Base-by-base conservation (phyloP, 2,113 vertebrate species). In the Ictalurus furcatus region DNA sequence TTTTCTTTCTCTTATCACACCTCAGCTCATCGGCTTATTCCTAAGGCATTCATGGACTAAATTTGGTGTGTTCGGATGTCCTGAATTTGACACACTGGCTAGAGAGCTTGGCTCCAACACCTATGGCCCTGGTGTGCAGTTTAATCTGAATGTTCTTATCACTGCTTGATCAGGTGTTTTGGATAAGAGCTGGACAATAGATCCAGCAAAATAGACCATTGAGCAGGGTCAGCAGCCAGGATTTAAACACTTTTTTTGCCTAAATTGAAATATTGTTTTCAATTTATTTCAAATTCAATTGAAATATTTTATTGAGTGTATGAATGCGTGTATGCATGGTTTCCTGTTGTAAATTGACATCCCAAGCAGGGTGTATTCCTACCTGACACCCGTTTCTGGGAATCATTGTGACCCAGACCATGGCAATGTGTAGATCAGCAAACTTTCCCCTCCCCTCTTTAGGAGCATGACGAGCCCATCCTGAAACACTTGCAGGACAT, bases 401-500 rank as follows among this genome's bases (percentile, higher is more conserved):
- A 79, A 54, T 25, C 48, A 17, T 54, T 54, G 2, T 3, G 14
- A 30, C 13, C 14, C 14, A 40, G 58, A 40, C 11, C 34, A 61
- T 6, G n/a, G 11, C 6, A 11, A 58, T 52, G 8, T 9, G 4
- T 61, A 44, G 34, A 73, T 56, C 56, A 5, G 8, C 40, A 52
- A 52, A 52, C 9, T 52, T 52, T 52, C 1, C 1, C 54, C 44
- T 48, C 44, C 6, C 44, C 44, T 48, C 44, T 85, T 37, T 69
- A 99, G 98, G 98, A 99, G 83, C 97, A 99, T 0, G 98, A 99
- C 88, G 98, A 99, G 89, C 97, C 98, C 6, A 99, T 99, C 93
- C 93, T 99, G 91, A 99, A 98, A 93, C 97, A 99, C 88, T 94
- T 99, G 93, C 97, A 98, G 93, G 98, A 99, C 91, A 98, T 99